These are phyloP conservation scores for Hippocampus barbouri DNA, from an alignment of 2,113 vertebrate species.

Conservation along the genomic window DNA sequence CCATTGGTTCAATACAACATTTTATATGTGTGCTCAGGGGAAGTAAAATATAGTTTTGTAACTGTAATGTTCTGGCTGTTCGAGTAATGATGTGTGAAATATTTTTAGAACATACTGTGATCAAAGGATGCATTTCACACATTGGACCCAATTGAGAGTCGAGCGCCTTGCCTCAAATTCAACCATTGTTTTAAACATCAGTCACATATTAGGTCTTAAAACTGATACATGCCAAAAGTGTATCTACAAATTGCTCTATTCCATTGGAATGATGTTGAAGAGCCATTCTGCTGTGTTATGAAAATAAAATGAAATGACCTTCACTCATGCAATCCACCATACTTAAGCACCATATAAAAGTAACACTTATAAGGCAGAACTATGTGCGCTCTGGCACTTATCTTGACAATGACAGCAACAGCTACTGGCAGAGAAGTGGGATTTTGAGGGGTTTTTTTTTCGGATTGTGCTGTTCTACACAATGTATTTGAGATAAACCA, in stretches of 20 bases:
- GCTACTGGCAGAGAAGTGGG: conserved; percentile 16
- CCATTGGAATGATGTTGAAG: conserved; percentile 7
- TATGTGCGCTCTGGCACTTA: conserved; percentile 34
- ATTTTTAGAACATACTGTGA: conserved; percentile 32
- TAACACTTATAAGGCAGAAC: conserved; percentile 59
- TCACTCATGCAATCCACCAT: conserved; percentile 22
- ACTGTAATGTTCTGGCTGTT: conserved; percentile 54
- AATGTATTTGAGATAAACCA: background rate
- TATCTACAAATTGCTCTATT: background rate
- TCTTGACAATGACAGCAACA: conserved; percentile 21
- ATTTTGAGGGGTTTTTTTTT: background rate
- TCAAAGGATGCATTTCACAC: conserved; percentile 12
- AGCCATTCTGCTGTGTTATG: conserved; percentile 23
- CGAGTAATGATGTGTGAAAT: conserved; percentile 42
- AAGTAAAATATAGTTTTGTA: conserved; percentile 57
- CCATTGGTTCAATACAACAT: conserved; percentile 46
- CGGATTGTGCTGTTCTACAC: background rate
- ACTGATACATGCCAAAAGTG: conserved; percentile 11
- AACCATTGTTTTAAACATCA: background rate
- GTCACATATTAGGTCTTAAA: conserved; percentile 1
- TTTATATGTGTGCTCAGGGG: conserved; percentile 47
- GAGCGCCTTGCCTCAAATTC: background rate
- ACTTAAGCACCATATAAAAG: conserved; percentile 21
- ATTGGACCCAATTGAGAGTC: conserved; percentile 11
- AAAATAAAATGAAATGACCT: conserved; percentile 44